Evolutionary conservation across 2,888 invertebrate species (phyloP), one percentile per base, ranked within the genome.

Genomic region (Deilephila elpenor): DNA sequence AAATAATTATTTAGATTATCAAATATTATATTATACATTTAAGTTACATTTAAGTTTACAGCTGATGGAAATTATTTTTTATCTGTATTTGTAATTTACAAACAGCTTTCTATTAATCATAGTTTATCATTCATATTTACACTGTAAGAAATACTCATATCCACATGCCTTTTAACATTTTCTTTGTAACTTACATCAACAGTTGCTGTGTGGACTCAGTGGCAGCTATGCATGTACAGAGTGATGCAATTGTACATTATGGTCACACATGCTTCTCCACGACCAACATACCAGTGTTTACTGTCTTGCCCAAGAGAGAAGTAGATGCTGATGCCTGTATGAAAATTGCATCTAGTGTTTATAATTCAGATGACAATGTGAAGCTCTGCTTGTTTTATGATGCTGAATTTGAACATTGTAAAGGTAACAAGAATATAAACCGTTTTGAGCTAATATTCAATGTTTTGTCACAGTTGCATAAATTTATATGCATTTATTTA

Each of bases 171-270:
- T 37, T 59, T 6, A 20, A 59, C 8, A 20, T 20, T 25, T 60
- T 19, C 1, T 20, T 25, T 11, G 11, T 14, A 25, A 29, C 7
- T 14, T 14, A 53, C 20, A 20, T 56, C 59, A 25, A 20, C 89
- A 98, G 98, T 88, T 98, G 98, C 89, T 98, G 98, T 88, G 96
- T 98, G 3, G 98, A 98, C 89, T 97, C 97, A 83, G 96, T 99
- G 53, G 97, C 98, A 1, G 98, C 99, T 0, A 96, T 97, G 88
- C 99, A 99, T 89, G 96, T 98, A 7, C 95, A 96, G 74, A 97
- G 97, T 0, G 98, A 99, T 90, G 96, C 97, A 51, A 93, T 99
- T 3, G 96, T 99, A 73, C 99, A 99, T 90, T 99, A 97, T 91
- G 99, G 99, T 0, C 97, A 97, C 83, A 96, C 97, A 0, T 99